A percentile compares a stretch with the other conserved stretches of the same genome.
Evolutionary conservation across 2,888 invertebrate genomes (phyloP).

Genomic region (Drosophila greeni): DNA sequence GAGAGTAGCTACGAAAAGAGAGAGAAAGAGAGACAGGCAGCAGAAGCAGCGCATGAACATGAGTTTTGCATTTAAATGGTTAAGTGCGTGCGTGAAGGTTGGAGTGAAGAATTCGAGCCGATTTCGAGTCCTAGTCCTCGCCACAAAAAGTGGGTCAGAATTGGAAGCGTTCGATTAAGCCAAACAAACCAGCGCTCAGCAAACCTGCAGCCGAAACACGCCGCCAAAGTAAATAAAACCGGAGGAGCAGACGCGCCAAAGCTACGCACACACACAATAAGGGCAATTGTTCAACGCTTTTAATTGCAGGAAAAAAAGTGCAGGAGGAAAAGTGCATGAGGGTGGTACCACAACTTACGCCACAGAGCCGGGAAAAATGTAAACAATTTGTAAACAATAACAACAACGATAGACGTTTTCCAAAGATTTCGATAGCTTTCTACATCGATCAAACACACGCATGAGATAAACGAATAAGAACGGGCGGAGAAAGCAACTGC

Average conservation of each 20-base stretch:
- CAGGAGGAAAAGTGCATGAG: slow-evolving; percentile 27
- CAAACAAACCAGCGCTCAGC: slow-evolving; percentile 25
- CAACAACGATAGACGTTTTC: slow-evolving; percentile 13
- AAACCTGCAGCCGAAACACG: slow-evolving; percentile 16
- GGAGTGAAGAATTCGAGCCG: slow-evolving; percentile 54
- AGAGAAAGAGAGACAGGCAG: slow-evolving; percentile 19
- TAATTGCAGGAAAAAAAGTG: slow-evolving; percentile 29
- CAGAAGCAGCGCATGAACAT: slow-evolving; percentile 56
- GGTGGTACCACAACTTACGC: slow-evolving; percentile 20
- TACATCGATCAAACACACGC: slow-evolving; percentile 40
- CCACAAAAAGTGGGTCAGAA: slow-evolving; percentile 67
- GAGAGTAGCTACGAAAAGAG: slow-evolving; percentile 18
- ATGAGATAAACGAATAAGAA: slow-evolving; percentile 27
- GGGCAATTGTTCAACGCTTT: slow-evolving; percentile 53
- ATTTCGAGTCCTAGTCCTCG: slow-evolving; percentile 49
- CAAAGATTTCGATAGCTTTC: slow-evolving; percentile 30
- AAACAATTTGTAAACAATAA: slow-evolving; percentile 36
- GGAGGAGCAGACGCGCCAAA: slow-evolving; percentile 32
- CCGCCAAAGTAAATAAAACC: slow-evolving; percentile 19
- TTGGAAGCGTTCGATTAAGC: slow-evolving; percentile 40
- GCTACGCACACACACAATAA: slow-evolving; percentile 34
- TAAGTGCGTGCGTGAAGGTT: slow-evolving; percentile 72
- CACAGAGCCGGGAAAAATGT: slow-evolving; percentile 40
- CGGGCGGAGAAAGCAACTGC: slow-evolving; percentile 17
- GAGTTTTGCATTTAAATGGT: slow-evolving; percentile 62